A percentile compares a stretch with the other conserved stretches of the same genome.
These are phyloP conservation scores for Stegastes partitus DNA, from an alignment of 2,113 vertebrate genomes.

Conservation along the genomic window DNA sequence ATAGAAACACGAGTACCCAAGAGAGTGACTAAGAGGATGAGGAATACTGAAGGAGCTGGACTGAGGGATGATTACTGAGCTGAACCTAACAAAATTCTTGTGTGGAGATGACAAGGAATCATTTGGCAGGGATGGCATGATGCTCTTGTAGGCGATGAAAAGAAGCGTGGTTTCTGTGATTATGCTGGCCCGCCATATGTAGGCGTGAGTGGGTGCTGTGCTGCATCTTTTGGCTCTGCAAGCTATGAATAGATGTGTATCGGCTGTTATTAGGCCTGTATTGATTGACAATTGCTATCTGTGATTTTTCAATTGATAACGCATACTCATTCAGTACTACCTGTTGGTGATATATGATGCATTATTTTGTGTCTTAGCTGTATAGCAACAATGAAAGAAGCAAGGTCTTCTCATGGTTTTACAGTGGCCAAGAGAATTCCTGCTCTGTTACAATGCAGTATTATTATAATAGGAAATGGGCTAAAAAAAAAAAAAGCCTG, in stretches of 20 bases:
- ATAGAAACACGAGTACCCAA: not conserved
- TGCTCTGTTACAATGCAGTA: no score
- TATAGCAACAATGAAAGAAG: not conserved
- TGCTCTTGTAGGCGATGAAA: conserved; percentile 40
- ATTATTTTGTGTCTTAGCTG: not conserved
- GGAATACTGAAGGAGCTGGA: conserved; percentile 30
- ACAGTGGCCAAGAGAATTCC: not conserved
- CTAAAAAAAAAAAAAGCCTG: not conserved
- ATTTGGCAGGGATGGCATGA: conserved; percentile 18
- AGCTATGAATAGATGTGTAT: conserved; percentile 32
- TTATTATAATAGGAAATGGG: no score
- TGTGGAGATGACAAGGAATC: conserved; percentile 15
- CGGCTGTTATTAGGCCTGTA: not conserved
- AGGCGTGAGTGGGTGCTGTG: conserved; percentile 52
- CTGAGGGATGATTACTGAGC: conserved; percentile 20
- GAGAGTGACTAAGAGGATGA: not conserved
- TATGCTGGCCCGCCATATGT: conserved; percentile 31
- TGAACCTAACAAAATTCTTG: conserved; percentile 18
- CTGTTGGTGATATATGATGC: not conserved
- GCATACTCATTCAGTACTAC: not conserved
- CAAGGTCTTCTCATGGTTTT: not conserved
- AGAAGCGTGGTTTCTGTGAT: conserved; percentile 43
- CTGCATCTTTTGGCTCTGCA: conserved; percentile 24
- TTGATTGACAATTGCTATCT: not conserved
- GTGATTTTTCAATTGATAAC: not conserved